Evolutionary conservation across 2,888 invertebrate species (phyloP).

Genomic region (Meteorus colon): DNA sequence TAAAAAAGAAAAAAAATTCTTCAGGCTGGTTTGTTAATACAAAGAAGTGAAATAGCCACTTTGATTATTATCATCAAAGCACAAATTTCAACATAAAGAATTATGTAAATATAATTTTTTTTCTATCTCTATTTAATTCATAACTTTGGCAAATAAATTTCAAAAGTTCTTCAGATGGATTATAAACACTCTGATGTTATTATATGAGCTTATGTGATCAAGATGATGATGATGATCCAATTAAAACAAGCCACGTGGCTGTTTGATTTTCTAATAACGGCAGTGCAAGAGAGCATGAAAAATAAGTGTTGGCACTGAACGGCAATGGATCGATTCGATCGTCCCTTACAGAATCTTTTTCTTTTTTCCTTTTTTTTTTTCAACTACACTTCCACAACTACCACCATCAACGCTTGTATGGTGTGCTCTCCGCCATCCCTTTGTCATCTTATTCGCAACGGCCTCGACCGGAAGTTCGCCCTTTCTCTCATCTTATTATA

Average conservation of each 20-base stretch:
- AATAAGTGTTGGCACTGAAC: neutral
- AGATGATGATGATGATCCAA: constrained; percentile 1
- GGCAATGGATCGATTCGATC: constrained; percentile 24
- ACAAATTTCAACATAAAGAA: neutral
- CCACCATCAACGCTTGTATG: neutral
- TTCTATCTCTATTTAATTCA: neutral
- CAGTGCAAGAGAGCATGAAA: constrained; percentile 1
- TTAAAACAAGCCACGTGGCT: constrained; percentile 7
- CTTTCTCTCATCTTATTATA: constrained; percentile 19
- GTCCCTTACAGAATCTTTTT: neutral
- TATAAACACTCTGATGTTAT: neutral
- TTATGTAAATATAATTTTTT: neutral
- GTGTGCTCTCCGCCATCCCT: neutral
- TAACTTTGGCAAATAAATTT: neutral
- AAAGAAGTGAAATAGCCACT: too few species aligned
- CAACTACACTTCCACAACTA: neutral
- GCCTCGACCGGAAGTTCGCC: constrained; percentile 21
- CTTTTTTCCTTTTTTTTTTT: neutral
- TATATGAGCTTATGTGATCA: neutral
- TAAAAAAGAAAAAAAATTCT: constrained; percentile 2
- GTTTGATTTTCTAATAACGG: neutral
- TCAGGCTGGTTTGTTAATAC: too few species aligned
- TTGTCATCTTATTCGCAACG: constrained; percentile 7
- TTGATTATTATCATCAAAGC: neutral
- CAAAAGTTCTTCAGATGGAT: neutral